phyloP scores from a whole-genome alignment of 2,113 vertebrate species.

The Solenodon paradoxus region DNA sequence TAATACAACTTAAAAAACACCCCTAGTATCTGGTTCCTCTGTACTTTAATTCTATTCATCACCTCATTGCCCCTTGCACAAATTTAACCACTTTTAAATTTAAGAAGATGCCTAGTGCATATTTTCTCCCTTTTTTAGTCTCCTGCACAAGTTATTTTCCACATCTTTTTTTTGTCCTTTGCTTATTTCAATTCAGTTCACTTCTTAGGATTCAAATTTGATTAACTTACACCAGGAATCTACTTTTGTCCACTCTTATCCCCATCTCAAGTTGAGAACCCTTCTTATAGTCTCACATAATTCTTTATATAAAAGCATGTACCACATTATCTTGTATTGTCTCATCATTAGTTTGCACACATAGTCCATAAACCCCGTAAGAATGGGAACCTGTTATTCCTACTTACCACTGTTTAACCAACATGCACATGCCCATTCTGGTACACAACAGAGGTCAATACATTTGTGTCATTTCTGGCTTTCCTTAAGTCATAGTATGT shows the following conservation, averaged over 20 bases:
- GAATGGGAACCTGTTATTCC: background rate
- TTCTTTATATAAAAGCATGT: background rate
- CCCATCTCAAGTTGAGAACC: background rate
- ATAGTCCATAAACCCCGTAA: background rate
- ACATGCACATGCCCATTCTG: background rate
- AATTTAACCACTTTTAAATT: background rate
- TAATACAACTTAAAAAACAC: background rate
- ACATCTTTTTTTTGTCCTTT: background rate
- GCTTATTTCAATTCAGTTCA: background rate
- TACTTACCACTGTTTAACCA: background rate
- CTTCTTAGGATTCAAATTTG: background rate
- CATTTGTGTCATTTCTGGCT: background rate
- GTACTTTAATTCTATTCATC: accelerated
- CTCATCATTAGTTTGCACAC: background rate
- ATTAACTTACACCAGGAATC: background rate
- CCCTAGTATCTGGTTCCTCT: background rate
- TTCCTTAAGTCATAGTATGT: background rate
- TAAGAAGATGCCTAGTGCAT: background rate
- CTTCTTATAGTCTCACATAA: background rate
- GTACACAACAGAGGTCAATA: background rate
- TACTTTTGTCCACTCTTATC: background rate
- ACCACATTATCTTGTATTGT: background rate
- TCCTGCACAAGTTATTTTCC: background rate
- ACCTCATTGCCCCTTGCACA: background rate
- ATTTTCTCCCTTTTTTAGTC: background rate